Evolutionary conservation across 2,797 vertebrate species (phyloP).

Genomic region (Arrhamphus sclerolepis): DNA sequence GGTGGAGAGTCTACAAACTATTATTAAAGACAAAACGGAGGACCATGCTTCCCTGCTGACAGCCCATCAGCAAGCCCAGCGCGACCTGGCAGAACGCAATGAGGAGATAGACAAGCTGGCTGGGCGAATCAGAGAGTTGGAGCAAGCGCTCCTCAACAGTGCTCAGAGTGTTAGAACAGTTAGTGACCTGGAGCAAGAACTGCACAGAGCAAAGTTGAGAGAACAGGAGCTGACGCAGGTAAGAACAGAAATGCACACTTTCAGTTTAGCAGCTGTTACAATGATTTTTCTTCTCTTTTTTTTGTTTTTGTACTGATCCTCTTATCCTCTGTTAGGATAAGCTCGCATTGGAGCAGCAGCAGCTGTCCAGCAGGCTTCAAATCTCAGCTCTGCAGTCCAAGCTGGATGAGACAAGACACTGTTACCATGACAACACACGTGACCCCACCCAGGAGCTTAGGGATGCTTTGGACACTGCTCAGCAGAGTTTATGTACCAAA

Average conservation of each 20-base stretch:
- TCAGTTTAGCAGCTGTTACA: neutral
- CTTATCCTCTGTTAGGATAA: slow-evolving; percentile 84
- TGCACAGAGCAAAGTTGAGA: slow-evolving; percentile 81
- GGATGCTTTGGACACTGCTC: slow-evolving; percentile 79
- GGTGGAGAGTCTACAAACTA: slow-evolving; percentile 89
- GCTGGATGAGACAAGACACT: slow-evolving; percentile 84
- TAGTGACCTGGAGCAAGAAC: slow-evolving; percentile 84
- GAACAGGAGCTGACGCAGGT: slow-evolving; percentile 87
- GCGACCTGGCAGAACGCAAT: slow-evolving; percentile 83
- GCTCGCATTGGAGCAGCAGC: slow-evolving; percentile 88
- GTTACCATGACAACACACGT: slow-evolving; percentile 66
- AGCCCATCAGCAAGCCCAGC: slow-evolving; percentile 85
- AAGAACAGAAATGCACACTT: slow-evolving; percentile 8
- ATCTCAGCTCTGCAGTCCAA: slow-evolving; percentile 89
- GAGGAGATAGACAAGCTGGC: slow-evolving; percentile 89
- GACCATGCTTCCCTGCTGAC: slow-evolving; percentile 82
- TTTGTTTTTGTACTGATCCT: neutral
- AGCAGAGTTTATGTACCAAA: slow-evolving; percentile 77
- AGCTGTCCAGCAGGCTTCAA: slow-evolving; percentile 85
- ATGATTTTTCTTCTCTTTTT: neutral
- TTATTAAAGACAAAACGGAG: slow-evolving; percentile 88
- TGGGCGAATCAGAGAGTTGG: slow-evolving; percentile 83
- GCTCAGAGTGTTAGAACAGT: slow-evolving; percentile 69
- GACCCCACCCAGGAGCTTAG: slow-evolving; percentile 74
- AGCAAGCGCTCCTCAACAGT: slow-evolving; percentile 79